phyloP scores from a whole-genome alignment of 2,888 invertebrate species.

The Cynaeus angustus region DNA sequence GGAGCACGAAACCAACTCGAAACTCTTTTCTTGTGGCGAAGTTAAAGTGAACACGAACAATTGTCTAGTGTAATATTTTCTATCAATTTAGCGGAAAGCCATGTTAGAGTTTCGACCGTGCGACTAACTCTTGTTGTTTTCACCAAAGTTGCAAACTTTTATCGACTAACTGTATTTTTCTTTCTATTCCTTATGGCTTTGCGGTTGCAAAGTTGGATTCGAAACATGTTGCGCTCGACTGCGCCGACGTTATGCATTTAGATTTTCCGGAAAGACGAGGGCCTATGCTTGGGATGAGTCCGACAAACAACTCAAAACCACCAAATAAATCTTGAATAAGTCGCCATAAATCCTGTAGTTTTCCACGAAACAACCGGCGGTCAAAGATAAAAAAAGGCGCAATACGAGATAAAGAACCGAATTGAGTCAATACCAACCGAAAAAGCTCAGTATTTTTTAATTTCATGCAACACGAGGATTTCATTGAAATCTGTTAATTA shows the following conservation, averaged over 20 bases:
- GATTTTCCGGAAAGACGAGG: conserved; percentile 37
- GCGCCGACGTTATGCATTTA: conserved; percentile 43
- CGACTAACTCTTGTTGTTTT: conserved; percentile 44
- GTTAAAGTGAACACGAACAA: conserved; percentile 22
- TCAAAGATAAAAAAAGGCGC: conserved; percentile 24
- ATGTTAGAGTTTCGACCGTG: conserved; percentile 17
- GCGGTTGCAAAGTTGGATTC: conserved; percentile 45
- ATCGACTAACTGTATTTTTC: conserved; percentile 47
- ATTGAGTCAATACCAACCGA: not conserved
- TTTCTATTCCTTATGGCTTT: conserved; percentile 44
- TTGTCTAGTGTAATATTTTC: conserved; percentile 37
- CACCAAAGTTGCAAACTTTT: conserved; percentile 43
- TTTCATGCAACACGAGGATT: not conserved
- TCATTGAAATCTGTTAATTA: not conserved
- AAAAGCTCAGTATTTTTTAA: not conserved
- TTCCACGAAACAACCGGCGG: conserved; percentile 28
- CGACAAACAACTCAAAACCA: conserved; percentile 40
- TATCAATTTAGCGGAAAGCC: conserved; percentile 44
- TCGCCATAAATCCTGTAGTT: conserved; percentile 37
- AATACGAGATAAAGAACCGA: not conserved
- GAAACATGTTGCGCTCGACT: conserved; percentile 45
- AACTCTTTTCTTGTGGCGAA: not conserved
- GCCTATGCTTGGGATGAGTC: conserved; percentile 29
- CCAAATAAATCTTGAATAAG: conserved; percentile 40
- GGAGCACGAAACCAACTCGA: not conserved